A percentile compares a stretch with the other conserved stretches of the same genome.
These are phyloP conservation scores for Sepioteuthis lessoniana DNA, from an alignment of 2,888 invertebrate genomes.

Conservation along the genomic window DNA sequence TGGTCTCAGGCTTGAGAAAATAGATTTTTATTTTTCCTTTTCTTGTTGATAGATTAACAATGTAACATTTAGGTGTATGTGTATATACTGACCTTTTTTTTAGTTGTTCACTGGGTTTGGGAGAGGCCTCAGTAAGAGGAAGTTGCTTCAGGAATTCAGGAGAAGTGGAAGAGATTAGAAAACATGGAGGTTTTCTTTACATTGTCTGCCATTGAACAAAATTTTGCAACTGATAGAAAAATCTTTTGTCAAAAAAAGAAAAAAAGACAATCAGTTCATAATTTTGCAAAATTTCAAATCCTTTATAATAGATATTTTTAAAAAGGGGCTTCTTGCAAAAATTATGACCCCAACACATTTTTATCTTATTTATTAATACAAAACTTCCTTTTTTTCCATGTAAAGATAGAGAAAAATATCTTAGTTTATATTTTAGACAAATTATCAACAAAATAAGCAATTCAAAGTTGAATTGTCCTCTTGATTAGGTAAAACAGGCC, in stretches of 20 bases:
- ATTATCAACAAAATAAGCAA: too few relatives aligned
- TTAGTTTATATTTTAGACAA: too few relatives aligned
- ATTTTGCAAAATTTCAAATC: background rate
- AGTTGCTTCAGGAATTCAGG: background rate
- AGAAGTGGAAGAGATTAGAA: background rate
- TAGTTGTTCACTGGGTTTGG: background rate
- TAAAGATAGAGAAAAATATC: too few relatives aligned
- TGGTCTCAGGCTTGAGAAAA: background rate
- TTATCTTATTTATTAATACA: background rate
- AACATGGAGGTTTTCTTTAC: background rate
- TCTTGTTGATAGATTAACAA: background rate
- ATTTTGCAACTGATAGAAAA: background rate
- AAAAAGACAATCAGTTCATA: background rate
- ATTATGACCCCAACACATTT: background rate
- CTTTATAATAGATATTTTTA: background rate
- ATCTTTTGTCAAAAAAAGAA: background rate
- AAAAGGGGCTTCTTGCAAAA: background rate
- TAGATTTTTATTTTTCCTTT: background rate
- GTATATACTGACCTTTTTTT: background rate
- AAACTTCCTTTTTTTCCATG: too few relatives aligned
- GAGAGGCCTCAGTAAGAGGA: background rate
- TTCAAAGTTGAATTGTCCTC: too few relatives aligned
- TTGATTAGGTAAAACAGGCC: too few relatives aligned
- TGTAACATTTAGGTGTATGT: background rate
- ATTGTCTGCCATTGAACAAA: background rate